These are phyloP conservation scores for Yponomeuta plumbellus DNA, from an alignment of 2,888 invertebrate genomes.

Conservation along the genomic window DNA sequence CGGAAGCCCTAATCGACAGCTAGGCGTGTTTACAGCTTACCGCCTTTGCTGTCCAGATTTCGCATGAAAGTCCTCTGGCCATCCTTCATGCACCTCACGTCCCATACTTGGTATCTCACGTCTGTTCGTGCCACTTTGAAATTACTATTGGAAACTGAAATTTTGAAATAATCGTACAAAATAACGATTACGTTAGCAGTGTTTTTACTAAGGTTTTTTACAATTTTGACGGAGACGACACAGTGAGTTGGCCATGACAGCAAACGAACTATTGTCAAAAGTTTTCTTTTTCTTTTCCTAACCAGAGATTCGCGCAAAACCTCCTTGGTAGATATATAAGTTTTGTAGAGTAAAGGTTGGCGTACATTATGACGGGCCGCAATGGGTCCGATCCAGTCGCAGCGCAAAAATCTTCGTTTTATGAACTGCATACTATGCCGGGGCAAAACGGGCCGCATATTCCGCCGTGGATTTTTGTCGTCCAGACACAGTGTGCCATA, in stretches of 20 bases:
- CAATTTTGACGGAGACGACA: neutral
- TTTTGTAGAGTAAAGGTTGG: no score
- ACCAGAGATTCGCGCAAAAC: neutral
- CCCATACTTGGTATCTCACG: conserved; percentile 61
- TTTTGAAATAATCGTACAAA: conserved; percentile 27
- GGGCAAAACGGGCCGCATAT: no score
- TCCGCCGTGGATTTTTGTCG: no score
- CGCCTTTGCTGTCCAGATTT: conserved; percentile 58
- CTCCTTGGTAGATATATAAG: no score
- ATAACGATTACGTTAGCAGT: neutral
- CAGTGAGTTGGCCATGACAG: neutral
- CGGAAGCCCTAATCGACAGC: no score
- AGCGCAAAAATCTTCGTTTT: no score
- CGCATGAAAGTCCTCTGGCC: conserved; percentile 62
- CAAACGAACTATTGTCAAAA: neutral
- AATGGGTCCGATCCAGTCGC: no score
- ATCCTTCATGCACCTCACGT: conserved; percentile 55
- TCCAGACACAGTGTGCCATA: no score
- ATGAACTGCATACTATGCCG: no score
- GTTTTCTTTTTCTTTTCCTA: neutral
- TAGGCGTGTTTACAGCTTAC: conserved; percentile 32
- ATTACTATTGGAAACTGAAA: conserved; percentile 27
- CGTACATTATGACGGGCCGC: no score
- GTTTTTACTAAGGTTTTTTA: conserved; percentile 2
- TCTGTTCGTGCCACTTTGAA: conserved; percentile 61